A percentile compares a stretch with the other conserved stretches of the same genome.
Evolutionary conservation across 2,797 vertebrate species (phyloP).

Genomic region (Microcaecilia unicolor): DNA sequence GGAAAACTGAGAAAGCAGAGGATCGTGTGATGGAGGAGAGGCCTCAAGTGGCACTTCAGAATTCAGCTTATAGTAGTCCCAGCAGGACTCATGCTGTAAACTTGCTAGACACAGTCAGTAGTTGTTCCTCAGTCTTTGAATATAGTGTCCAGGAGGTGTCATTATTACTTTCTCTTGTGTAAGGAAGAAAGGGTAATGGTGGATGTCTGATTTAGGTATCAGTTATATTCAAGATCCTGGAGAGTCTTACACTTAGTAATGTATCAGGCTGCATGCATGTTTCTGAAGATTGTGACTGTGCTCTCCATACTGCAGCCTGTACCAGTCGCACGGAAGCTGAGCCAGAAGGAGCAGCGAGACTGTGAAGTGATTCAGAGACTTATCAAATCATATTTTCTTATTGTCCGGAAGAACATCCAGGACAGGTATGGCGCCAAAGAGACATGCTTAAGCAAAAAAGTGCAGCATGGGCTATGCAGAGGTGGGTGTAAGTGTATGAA

Average conservation of each 20-base stretch:
- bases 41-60: conserved; percentile 9
- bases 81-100: conserved; percentile 59
- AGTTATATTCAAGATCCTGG: too few species aligned
- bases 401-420: conserved; percentile 75
- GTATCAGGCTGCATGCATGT: too few species aligned
- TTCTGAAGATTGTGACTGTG: too few species aligned
- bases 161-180: too few species aligned
- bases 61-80: conserved; percentile 50
- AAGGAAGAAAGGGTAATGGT: too few species aligned
- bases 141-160: too few species aligned
- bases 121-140: too few species aligned
- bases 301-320: conserved; percentile 46
- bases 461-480: neutral
- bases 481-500: too few species aligned
- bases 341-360: conserved; percentile 61
- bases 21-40: conserved; percentile 21
- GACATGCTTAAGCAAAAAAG: too few species aligned
- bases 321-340: conserved; percentile 57
- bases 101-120: conserved; percentile 65
- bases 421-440: conserved; percentile 70
- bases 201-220: too few species aligned
- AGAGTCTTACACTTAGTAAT: too few species aligned
- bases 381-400: conserved; percentile 74
- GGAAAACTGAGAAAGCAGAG: conserved; percentile 59
- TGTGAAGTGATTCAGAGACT: conserved; percentile 74